Evolutionary conservation across 23 tunicate species (phyloP).

Genomic region (Halocynthia roretzi): DNA sequence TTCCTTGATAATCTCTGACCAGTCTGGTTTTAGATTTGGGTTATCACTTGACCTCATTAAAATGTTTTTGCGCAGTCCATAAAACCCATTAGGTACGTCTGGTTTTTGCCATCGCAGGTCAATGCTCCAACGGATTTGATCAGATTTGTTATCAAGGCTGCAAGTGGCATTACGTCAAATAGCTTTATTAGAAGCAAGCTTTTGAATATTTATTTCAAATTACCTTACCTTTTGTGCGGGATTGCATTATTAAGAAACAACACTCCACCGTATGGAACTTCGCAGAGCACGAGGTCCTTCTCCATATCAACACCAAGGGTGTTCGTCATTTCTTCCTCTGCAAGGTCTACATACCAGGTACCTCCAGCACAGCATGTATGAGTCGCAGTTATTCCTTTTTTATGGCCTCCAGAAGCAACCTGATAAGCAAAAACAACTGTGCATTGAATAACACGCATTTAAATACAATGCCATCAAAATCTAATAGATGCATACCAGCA

Average conservation of each 20-base stretch:
- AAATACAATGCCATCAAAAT: not conserved
- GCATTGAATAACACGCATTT: not conserved
- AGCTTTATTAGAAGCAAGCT: not conserved
- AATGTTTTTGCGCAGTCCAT: conserved; percentile 55
- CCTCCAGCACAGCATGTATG: conserved; percentile 95
- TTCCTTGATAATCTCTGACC: conserved; percentile 49
- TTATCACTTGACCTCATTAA: conserved; percentile 70
- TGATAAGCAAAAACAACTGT: conserved; percentile 5
- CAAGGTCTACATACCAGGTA: conserved; percentile 87
- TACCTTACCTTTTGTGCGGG: conserved; percentile 68
- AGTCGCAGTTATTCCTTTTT: conserved; percentile 53
- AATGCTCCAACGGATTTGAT: conserved; percentile 82
- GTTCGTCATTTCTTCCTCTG: conserved; percentile 53
- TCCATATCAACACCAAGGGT: conserved; percentile 64
- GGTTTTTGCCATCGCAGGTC: conserved; percentile 94
- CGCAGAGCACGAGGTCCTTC: conserved; percentile 76
- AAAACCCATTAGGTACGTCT: conserved; percentile 69
- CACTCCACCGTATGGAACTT: conserved; percentile 91
- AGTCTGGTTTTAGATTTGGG: conserved; percentile 65
- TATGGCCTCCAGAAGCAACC: conserved; percentile 76
- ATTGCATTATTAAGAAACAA: conserved; percentile 76
- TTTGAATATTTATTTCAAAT: not conserved
- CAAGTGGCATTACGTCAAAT: not conserved
- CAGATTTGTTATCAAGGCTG: conserved; percentile 67
- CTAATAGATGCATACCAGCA: conserved; percentile 35